Conservation (phyloP, 1,140 invertebrate genomes). For the Brachionus calyciflorus region DNA sequence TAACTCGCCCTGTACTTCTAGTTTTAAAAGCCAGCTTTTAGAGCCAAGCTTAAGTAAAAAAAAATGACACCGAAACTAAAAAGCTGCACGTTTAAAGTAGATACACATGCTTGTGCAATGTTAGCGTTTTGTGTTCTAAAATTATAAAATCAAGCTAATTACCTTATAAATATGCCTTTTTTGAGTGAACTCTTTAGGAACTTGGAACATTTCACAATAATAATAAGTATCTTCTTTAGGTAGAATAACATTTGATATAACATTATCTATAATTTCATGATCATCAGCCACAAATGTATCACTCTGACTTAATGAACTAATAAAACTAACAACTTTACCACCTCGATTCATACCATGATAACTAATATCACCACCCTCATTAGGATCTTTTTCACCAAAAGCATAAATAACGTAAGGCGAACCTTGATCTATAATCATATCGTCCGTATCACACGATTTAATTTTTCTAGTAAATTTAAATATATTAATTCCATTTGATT, state of each 20-base stretch:
- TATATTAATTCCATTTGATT: constrained; percentile 45
- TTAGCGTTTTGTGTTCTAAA: background rate
- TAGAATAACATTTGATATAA: constrained; percentile 13
- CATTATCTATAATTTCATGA: background rate
- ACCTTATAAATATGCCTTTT: constrained; percentile 45
- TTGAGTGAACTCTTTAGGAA: constrained; percentile 30
- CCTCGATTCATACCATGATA: constrained; percentile 43
- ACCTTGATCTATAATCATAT: constrained; percentile 11
- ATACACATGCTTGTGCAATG: too few species aligned
- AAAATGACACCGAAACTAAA: too few species aligned
- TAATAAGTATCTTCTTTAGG: constrained; percentile 32
- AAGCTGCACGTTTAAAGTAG: too few species aligned
- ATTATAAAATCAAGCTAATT: background rate
- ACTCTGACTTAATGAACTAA: background rate
- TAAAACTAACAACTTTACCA: constrained; percentile 13
- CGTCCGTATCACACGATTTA: constrained; percentile 37
- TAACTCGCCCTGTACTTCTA: too few species aligned
- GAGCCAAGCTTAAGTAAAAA: too few species aligned
- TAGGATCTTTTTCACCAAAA: constrained; percentile 32
- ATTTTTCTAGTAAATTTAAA: constrained; percentile 46
- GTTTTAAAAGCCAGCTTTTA: too few species aligned
- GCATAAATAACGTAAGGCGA: constrained; percentile 47
- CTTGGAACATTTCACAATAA: background rate
- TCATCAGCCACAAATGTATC: background rate
- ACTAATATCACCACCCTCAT: background rate